Percentiles rank a stretch among this genome's conserved stretches.
These are phyloP conservation scores for Carpatolechia fugitivella DNA, from an alignment of 2,888 invertebrate genomes.

Conservation along the genomic window DNA sequence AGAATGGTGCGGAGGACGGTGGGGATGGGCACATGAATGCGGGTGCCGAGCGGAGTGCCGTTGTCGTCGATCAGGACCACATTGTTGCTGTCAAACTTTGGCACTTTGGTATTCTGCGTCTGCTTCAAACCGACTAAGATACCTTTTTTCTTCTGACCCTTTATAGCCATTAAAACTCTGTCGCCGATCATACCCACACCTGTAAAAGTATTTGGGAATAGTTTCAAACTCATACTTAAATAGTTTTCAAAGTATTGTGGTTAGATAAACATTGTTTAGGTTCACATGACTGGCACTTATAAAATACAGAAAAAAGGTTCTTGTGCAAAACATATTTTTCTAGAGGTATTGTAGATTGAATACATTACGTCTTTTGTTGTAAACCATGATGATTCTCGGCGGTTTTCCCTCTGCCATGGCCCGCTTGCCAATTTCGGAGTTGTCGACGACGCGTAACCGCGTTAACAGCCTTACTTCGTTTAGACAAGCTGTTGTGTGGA, in stretches of 20 bases:
- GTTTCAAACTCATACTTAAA: too few species aligned
- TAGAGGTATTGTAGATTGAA: too few species aligned
- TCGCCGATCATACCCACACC: constrained; percentile 85
- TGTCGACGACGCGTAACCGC: constrained; percentile 95
- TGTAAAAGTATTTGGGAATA: constrained; percentile 28
- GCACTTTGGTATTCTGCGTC: constrained; percentile 88
- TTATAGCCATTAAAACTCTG: constrained; percentile 94
- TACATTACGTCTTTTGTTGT: constrained; percentile 84
- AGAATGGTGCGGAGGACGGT: constrained; percentile 90
- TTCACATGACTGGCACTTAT: too few species aligned
- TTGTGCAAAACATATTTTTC: too few species aligned
- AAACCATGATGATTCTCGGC: constrained; percentile 95
- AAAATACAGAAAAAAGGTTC: too few species aligned
- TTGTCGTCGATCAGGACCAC: constrained; percentile 96
- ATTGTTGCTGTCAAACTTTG: constrained; percentile 97
- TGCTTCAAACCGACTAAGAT: constrained; percentile 89
- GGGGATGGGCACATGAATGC: constrained; percentile 97
- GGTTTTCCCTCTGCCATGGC: constrained; percentile 97
- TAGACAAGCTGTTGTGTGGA: constrained; percentile 80
- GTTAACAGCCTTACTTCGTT: constrained; percentile 86
- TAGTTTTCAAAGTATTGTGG: too few species aligned
- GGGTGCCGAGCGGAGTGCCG: constrained; percentile 95
- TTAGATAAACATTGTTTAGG: background rate
- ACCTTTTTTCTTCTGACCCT: constrained; percentile 96
- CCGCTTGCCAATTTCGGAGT: constrained; percentile 95